phyloP scores from a whole-genome alignment of 2,888 invertebrate species.

The Penaeus monodon region DNA sequence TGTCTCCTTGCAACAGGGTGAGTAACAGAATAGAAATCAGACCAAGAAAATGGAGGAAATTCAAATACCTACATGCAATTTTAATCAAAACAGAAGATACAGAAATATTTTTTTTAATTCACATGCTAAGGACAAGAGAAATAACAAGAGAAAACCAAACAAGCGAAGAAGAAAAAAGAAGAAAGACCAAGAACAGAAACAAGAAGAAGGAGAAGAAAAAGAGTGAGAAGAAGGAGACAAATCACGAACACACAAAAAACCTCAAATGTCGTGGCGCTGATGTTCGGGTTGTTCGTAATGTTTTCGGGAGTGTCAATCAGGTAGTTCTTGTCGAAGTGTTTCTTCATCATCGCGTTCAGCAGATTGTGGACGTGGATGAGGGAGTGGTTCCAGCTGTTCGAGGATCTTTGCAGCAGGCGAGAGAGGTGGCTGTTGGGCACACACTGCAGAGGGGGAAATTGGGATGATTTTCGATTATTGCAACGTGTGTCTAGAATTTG shows the following conservation, averaged over 20 bases:
- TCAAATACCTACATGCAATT: too few relatives aligned
- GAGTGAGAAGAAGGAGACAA: neutral
- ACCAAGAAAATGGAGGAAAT: too few relatives aligned
- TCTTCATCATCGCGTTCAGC: slow-evolving; percentile 49
- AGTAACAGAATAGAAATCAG: too few relatives aligned
- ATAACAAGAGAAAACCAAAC: too few relatives aligned
- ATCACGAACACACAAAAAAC: neutral
- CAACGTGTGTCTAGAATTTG: neutral
- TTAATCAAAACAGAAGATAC: too few relatives aligned
- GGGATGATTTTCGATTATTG: neutral
- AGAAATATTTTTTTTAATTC: too few relatives aligned
- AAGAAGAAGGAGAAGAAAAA: too few relatives aligned
- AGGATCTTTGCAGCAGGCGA: slow-evolving; percentile 29
- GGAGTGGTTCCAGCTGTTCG: slow-evolving; percentile 9
- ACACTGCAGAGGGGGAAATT: slow-evolving; percentile 26
- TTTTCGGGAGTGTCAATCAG: slow-evolving; percentile 38
- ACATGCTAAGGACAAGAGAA: too few relatives aligned
- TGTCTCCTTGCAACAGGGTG: too few relatives aligned
- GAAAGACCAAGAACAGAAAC: too few relatives aligned
- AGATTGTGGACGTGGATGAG: slow-evolving; percentile 59
- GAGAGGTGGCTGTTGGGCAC: slow-evolving; percentile 49
- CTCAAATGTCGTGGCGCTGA: slow-evolving; percentile 51
- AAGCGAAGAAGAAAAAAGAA: too few relatives aligned
- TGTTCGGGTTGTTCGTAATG: slow-evolving; percentile 6
- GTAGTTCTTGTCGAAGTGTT: slow-evolving; percentile 52